Evolutionary conservation across 2,888 invertebrate genomes (phyloP), one percentile per base, ranked within the genome.

Genomic region (Calephelis perditalis): DNA sequence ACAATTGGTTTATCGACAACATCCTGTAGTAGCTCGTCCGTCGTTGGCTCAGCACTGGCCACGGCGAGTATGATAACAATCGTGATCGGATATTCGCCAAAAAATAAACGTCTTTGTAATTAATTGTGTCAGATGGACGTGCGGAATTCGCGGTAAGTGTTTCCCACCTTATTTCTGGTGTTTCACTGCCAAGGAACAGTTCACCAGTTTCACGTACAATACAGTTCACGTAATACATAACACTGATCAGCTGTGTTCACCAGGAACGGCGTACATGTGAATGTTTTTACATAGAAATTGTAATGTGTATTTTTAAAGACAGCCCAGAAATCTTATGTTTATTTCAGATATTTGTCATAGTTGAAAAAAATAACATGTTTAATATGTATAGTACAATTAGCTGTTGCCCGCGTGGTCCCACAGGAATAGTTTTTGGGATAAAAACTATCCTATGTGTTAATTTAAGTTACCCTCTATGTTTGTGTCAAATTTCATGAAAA

Each of bases 1-100:
- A 78, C 84, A 91, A 86, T 85, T 87, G 87, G 73, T 86, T 85
- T 81, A 84, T 81, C 76, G 87, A 80, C 77, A 86, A 87, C 91
- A 91, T 91, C 86, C 88, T 88, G 85, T 79, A 85, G 78, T 76
- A 78, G 70, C 79, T 76, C 81, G 76, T 64, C 75, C 79, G 77
- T 70, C 77, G 83, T 76, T 79, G 76, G 79, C 79, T 84, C 83
- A 85, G 82, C 81, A 85, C 87, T 85, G 82, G 76, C 75, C 79
- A 80, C 82, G 77, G 75, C 73, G 76, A 74, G 77, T 83, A 78
- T 84, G 87, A 87, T 87, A 88, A 88, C 80, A 74, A 75, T 73
- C 73, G 74, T 78, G 80, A 77, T 81, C 76, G 73, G 75, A 77
- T 78, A 74, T 80, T 76, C 70, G 76, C 78, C 80, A 76, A 85